Evolutionary conservation across 2,113 vertebrate species (phyloP).

Genomic region (Naja naja): DNA sequence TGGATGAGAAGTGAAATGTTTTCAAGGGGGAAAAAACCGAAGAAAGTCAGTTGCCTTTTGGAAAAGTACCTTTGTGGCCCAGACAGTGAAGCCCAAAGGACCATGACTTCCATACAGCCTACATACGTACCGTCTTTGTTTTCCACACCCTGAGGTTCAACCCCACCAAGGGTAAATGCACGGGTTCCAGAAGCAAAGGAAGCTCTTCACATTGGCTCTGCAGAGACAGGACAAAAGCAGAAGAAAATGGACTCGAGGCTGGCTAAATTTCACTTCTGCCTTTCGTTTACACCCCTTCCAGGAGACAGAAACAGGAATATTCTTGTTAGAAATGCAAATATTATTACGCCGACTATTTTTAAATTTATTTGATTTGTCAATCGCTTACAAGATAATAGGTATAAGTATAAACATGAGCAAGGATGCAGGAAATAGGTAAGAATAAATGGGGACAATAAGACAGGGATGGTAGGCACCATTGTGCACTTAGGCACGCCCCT

Average conservation of each 20-base stretch:
- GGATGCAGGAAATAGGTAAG: too few relatives aligned
- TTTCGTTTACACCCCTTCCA: neutral
- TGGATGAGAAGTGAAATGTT: neutral
- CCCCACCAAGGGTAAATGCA: constrained; percentile 69
- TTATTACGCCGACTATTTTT: neutral
- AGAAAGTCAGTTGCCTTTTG: neutral
- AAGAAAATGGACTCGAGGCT: neutral
- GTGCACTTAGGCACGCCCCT: too few relatives aligned
- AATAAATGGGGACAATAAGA: too few relatives aligned
- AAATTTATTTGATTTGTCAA: too few relatives aligned
- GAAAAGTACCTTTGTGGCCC: neutral
- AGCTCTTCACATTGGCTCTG: constrained; percentile 68
- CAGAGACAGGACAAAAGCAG: constrained; percentile 1
- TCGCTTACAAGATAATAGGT: too few relatives aligned
- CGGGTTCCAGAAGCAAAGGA: constrained; percentile 47
- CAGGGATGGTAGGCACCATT: too few relatives aligned
- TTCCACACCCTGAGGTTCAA: constrained; percentile 73
- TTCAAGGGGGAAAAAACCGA: neutral
- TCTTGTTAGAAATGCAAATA: neutral
- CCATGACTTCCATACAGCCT: neutral
- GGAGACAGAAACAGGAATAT: neutral
- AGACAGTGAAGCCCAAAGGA: neutral
- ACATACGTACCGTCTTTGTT: constrained; percentile 71
- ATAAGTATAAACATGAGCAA: too few relatives aligned
- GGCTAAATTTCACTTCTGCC: neutral